These are phyloP conservation scores for Ganaspis brasiliensis DNA, from an alignment of 2,888 invertebrate genomes.

Conservation along the genomic window DNA sequence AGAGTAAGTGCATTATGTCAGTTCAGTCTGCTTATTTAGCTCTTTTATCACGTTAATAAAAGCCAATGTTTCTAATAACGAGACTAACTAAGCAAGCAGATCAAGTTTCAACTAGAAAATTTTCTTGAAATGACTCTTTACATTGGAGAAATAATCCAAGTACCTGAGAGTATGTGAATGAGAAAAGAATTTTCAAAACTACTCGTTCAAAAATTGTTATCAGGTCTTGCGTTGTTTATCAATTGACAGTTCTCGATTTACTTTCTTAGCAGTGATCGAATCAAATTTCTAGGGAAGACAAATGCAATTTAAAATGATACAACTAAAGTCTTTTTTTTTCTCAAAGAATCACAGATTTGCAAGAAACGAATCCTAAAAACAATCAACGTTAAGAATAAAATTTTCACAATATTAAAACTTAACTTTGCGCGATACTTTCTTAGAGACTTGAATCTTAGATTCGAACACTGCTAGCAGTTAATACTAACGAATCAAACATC, in stretches of 20 bases:
- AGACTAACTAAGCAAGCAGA: slow-evolving; percentile 30
- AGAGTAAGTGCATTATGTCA: slow-evolving; percentile 32
- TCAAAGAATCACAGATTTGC: slow-evolving; percentile 17
- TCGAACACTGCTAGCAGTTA: slow-evolving; percentile 41
- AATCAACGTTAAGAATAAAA: slow-evolving; percentile 23
- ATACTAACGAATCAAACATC: slow-evolving; percentile 36
- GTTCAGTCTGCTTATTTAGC: slow-evolving; percentile 30
- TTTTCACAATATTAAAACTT: slow-evolving; percentile 22
- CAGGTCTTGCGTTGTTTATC: background rate
- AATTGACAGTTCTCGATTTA: slow-evolving; percentile 30
- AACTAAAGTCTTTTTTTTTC: slow-evolving; percentile 24
- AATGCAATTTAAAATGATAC: slow-evolving; percentile 16
- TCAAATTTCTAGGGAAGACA: slow-evolving; percentile 26
- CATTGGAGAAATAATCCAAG: background rate
- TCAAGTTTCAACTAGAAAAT: slow-evolving; percentile 22
- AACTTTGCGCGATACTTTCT: slow-evolving; percentile 7
- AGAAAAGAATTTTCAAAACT: slow-evolving; percentile 10
- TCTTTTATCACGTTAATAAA: slow-evolving; percentile 23
- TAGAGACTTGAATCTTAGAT: background rate
- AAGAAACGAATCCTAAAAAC: slow-evolving; percentile 6
- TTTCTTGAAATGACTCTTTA: slow-evolving; percentile 9
- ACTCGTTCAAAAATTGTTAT: background rate
- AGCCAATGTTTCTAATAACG: slow-evolving; percentile 24
- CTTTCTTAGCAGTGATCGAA: slow-evolving; percentile 39
- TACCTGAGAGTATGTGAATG: background rate